phyloP scores from a whole-genome alignment of 23 tunicate species.

The Ciona savignyi region DNA sequence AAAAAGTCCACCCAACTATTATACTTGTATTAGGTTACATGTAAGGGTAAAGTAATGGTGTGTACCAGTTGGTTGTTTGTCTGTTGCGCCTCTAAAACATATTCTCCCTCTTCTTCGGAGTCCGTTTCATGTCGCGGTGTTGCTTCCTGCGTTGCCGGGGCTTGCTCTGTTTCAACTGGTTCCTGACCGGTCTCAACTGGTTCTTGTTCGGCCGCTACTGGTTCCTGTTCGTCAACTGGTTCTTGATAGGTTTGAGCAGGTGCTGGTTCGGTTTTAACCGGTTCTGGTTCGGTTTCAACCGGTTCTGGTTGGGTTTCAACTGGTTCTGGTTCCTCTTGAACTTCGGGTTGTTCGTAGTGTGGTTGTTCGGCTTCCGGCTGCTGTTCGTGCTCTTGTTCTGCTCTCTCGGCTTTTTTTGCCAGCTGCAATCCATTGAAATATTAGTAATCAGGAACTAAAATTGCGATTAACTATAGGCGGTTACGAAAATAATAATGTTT shows the following conservation, averaged over 20 bases:
- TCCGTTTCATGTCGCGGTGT: constrained; percentile 17
- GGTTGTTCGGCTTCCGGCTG: neutral
- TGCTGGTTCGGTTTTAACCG: neutral
- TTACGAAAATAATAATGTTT: no score
- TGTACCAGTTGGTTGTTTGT: neutral
- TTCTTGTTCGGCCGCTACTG: no score
- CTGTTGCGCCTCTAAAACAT: constrained; percentile 21
- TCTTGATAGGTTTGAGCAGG: neutral
- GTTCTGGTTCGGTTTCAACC: neutral
- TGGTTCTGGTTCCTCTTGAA: neutral
- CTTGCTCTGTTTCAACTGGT: neutral
- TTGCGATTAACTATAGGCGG: no score
- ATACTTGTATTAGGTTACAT: no score
- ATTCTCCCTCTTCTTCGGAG: constrained; percentile 48
- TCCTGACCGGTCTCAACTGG: no score
- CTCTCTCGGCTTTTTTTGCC: neutral
- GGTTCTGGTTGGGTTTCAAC: no score
- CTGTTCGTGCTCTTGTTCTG: neutral
- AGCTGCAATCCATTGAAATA: no score
- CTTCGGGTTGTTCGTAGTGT: neutral
- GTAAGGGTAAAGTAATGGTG: no score
- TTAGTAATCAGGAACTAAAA: no score
- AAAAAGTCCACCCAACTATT: no score
- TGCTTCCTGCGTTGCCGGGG: neutral
- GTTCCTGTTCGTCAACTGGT: no score